Percentiles rank a stretch among this genome's conserved stretches.
These are phyloP conservation scores for Typhlichthys eigenmanni DNA, from an alignment of 2,797 vertebrate genomes.

Conservation along the genomic window DNA sequence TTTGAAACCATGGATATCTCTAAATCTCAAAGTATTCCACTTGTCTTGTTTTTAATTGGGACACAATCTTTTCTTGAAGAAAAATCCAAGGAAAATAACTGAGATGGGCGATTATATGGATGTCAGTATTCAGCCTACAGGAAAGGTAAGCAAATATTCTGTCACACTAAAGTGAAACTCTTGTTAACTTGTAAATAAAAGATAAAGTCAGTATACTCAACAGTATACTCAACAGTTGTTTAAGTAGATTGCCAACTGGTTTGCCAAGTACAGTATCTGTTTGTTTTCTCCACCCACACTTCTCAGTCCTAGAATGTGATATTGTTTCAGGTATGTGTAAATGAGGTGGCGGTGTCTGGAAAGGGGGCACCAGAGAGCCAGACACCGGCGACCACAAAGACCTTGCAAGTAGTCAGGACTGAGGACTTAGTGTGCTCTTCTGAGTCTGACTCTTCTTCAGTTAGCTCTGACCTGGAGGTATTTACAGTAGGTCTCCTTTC, in stretches of 20 bases:
- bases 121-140: conserved; percentile 71
- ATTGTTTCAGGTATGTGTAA: conserved; percentile 57
- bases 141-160: conserved; percentile 66
- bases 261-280: not conserved
- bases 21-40: not conserved
- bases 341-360: conserved; percentile 63
- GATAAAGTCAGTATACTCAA: not conserved
- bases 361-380: conserved; percentile 41
- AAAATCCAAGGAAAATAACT: conserved; percentile 51
- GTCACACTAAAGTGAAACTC: not conserved
- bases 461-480: conserved; percentile 85
- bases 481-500: conserved; percentile 14
- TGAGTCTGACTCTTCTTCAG: conserved; percentile 74
- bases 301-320: not conserved
- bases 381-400: conserved; percentile 22
- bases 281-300: not conserved
- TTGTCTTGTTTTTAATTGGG: conserved; percentile 27
- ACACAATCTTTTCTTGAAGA: conserved; percentile 51
- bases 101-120: conserved; percentile 80
- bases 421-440: conserved; percentile 63
- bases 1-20: not conserved
- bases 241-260: not conserved
- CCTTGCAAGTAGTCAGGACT: conserved; percentile 60
- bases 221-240: not conserved
- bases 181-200: not conserved